Evolutionary conservation across 2,113 vertebrate genomes (phyloP), one percentile per base, ranked within the genome.

Genomic region (Megatriorchis doriae): DNA sequence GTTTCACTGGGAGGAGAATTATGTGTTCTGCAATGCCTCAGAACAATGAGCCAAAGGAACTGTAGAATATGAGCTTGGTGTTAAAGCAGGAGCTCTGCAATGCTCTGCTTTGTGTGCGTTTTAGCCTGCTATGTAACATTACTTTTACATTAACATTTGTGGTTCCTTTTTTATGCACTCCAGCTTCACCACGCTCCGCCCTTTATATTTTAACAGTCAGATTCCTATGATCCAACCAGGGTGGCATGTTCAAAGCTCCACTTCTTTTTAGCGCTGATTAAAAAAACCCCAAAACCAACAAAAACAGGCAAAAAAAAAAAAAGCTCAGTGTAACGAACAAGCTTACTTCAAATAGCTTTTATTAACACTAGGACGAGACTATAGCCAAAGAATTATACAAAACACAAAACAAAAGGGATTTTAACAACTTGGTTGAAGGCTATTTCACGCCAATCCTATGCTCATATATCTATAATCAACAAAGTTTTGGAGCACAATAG

Each of bases 321-420:
- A 6, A 19, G 42, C 67, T 58, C 52, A 61, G 58, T 87, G 90
- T 95, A 97, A 93, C 83, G 61, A 93, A 97, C 81, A 36, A 90
- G 90, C 78, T 97, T 97, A 98, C 96, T 98, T 98, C 97, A 98
- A 98, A 98, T 97, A 97, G 91, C 81, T 96, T 98, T 98, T 98
- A 98, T 98, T 98, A 93, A 96, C 96, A 97, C 95, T 96, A 96
- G 93, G 96, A 97, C 97, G 97, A 97, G 96, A 98, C 89, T 96
- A 97, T 96, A 97, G 96, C 96, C 97, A 98, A 98, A 98, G 96
- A 97, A 95, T 97, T 96, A 96, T 98, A 98, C 95, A 98, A 98
- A 98, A 98, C 96, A 97, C 95, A 94, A 96, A 97, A 97, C 97
- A 97, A 96, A 97, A 93, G 58, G 75, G 70, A 90, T 94, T 86